phyloP scores from a whole-genome alignment of 2,888 invertebrate genomes.

The Trissolcus brochymenae region DNA sequence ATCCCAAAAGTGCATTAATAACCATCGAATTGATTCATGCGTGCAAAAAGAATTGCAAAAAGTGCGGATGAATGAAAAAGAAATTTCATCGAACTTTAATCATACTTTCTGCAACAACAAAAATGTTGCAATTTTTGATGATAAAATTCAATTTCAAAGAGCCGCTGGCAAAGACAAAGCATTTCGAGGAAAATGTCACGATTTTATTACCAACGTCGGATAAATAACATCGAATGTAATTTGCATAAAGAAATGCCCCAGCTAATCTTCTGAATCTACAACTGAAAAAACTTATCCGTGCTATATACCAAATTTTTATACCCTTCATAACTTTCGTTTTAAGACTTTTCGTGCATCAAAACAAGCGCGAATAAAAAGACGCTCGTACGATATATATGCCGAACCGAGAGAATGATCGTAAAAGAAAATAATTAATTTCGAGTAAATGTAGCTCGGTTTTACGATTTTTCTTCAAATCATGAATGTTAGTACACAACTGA shows the following conservation, averaged over 20 bases:
- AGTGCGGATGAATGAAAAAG: too few species aligned
- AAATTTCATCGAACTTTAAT: too few species aligned
- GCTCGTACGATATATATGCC: slow-evolving; percentile 4
- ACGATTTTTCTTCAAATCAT: slow-evolving; percentile 11
- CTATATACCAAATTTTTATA: slow-evolving; percentile 22
- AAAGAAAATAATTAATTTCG: slow-evolving; percentile 12
- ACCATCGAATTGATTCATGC: slow-evolving; percentile 17
- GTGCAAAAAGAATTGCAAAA: too few species aligned
- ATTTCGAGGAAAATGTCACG: too few species aligned
- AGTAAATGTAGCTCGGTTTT: slow-evolving; percentile 15
- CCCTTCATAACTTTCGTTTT: slow-evolving; percentile 10
- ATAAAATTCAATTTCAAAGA: too few species aligned
- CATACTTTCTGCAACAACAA: too few species aligned
- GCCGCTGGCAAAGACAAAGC: too few species aligned
- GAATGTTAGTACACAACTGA: background rate
- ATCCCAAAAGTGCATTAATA: slow-evolving; percentile 43
- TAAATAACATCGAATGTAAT: background rate
- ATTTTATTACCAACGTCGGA: too few species aligned
- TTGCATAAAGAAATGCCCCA: background rate
- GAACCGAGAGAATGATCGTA: background rate
- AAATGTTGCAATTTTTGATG: too few species aligned
- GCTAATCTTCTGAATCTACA: slow-evolving; percentile 8
- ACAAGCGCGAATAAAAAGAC: slow-evolving; percentile 6
- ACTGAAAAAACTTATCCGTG: background rate
- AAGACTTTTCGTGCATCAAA: background rate